A percentile compares a stretch with the other conserved stretches of the same genome.
phyloP scores from a whole-genome alignment of 2,113 vertebrate species.

The Pipa parva region DNA sequence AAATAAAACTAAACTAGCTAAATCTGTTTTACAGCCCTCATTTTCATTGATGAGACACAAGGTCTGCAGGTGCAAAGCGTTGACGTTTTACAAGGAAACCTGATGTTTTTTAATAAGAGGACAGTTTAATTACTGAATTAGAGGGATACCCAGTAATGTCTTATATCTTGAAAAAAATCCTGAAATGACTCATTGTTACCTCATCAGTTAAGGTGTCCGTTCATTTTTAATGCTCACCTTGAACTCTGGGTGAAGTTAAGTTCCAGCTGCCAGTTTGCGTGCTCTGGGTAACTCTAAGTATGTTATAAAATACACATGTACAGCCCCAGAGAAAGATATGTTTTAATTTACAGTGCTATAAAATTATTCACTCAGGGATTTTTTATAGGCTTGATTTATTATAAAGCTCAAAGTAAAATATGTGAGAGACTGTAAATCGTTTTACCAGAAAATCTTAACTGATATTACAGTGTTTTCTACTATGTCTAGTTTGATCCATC shows the following conservation, averaged over 20 bases:
- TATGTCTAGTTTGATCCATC: background rate
- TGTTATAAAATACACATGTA: conserved; percentile 28
- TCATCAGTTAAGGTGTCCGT: conserved; percentile 28
- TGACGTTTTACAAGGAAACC: background rate
- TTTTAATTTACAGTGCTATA: conserved; percentile 33
- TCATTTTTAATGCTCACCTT: conserved; percentile 23
- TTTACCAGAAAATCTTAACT: conserved; percentile 12
- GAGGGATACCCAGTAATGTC: background rate
- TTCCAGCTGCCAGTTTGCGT: conserved; percentile 24
- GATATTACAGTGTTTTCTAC: conserved; percentile 9
- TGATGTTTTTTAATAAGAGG: background rate
- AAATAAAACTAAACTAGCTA: too few relatives aligned
- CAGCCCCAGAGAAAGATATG: conserved; percentile 13
- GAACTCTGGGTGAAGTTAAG: background rate
- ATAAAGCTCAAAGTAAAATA: conserved; percentile 14
- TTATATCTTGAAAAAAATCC: background rate
- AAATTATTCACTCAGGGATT: conserved; percentile 13
- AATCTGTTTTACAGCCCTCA: too few relatives aligned
- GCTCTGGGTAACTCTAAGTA: conserved; percentile 19
- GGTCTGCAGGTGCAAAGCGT: background rate
- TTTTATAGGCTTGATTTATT: conserved; percentile 21
- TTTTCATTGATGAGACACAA: too few relatives aligned
- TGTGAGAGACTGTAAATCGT: background rate
- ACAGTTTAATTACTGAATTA: background rate
- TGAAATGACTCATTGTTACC: conserved; percentile 20